Base-by-base conservation (phyloP, 2,797 vertebrate species). In the Sternarchorhynchus goeldii region DNA sequence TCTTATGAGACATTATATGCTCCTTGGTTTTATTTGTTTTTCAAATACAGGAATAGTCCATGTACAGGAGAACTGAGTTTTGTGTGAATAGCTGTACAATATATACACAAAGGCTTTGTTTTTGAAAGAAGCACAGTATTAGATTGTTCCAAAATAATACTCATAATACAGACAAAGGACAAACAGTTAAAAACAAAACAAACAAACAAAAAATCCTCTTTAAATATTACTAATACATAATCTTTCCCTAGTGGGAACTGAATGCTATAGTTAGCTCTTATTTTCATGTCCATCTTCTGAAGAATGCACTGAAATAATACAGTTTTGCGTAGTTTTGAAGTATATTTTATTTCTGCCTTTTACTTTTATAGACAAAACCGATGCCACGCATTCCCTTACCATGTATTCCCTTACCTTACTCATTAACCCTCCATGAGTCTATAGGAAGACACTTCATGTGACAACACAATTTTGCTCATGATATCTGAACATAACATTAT, bases 1-100 rank as follows among this genome's bases (percentile, higher is more conserved):
- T 68, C 55, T 21, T 78, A 66, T 32, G 75, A 84, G 75, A 66
- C 73, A 56, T 63, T 45, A 70, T 31, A 63, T 81, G 90, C 93
- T 93, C 91, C 92, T 91, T 91, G 90, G 89, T 93, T 94, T 94
- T 94, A 94, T 94, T 94, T 89, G 92, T 93, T 94, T 93, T 89
- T 94, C 93, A 94, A 94, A 94, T 94, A 93, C 93, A 94, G 92
- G 82, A 91, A 81, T 84, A 93, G 92, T 93, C 93, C 92, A 92
- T 94, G 92, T 94, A 93, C 93, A 94, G 92, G 92, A 93, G 91
- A 91, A 86, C 71, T 89, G 91, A 90, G 91, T 92, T 91, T 90
- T 91, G 90, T 91, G 91, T 93, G 93, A 93, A 93, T 92, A 93
- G 92, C 93, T 94, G 91, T 94, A 94, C 93, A 94, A 86, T 94